A percentile compares a stretch with the other conserved stretches of the same genome.
Conservation (phyloP, 2,888 invertebrate species). For the Morpho achilles region DNA sequence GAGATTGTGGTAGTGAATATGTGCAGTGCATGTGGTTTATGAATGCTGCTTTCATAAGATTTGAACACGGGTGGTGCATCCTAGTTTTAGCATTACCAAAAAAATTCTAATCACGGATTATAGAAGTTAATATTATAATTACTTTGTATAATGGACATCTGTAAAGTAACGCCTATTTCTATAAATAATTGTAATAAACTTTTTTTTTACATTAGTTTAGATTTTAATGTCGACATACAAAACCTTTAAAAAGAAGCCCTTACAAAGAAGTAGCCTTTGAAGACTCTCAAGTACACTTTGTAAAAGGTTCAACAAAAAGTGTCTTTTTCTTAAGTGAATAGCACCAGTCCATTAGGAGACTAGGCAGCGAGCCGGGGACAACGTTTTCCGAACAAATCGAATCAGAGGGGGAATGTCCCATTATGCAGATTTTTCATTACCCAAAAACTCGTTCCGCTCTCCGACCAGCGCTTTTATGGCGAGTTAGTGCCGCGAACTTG, state of each 20-base stretch:
- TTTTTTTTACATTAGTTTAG: no score
- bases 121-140: no score
- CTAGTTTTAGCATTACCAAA: no score
- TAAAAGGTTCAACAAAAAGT: constrained; percentile 53
- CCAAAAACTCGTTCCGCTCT: constrained; percentile 47
- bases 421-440: constrained; percentile 75
- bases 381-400: constrained; percentile 65
- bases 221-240: no score
- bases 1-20: no score
- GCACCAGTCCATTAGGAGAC: constrained; percentile 56
- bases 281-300: constrained; percentile 45
- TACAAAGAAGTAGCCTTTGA: constrained; percentile 50
- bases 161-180: no score
- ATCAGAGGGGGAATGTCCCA: constrained; percentile 58
- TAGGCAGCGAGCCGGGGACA: constrained; percentile 39
- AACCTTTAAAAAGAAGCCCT: neutral
- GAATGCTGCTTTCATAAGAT: no score
- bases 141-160: no score
- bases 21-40: no score
- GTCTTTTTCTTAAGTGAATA: constrained; percentile 54
- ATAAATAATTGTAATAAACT: no score
- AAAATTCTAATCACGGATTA: no score
- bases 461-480: constrained; percentile 31
- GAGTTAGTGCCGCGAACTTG: constrained; percentile 25
- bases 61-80: no score